Evolutionary conservation across 2,113 vertebrate genomes (phyloP).

Genomic region (Saguinus imperator): DNA sequence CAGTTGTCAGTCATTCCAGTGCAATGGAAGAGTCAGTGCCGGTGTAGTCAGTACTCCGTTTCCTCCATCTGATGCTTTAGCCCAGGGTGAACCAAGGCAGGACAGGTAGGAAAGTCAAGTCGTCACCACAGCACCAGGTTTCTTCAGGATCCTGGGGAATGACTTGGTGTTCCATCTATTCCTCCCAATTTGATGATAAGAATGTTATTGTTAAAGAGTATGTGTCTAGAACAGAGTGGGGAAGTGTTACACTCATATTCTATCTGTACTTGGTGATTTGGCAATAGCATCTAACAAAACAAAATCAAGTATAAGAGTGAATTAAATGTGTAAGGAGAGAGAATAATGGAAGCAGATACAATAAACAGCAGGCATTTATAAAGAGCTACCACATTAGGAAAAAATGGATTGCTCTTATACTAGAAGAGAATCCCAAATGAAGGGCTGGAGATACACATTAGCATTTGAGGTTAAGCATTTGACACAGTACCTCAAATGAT

Average conservation of each 20-base stretch:
- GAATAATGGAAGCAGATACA: constrained; percentile 28
- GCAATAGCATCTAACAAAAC: constrained; percentile 30
- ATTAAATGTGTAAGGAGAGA: constrained; percentile 47
- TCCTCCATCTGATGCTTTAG: not conserved
- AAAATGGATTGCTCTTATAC: constrained; percentile 55
- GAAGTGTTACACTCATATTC: not conserved
- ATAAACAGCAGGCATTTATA: constrained; percentile 58
- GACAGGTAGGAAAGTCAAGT: not conserved
- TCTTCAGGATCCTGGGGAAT: not conserved
- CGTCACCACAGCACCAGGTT: not conserved
- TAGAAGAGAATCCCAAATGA: constrained; percentile 63
- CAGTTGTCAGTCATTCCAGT: not conserved
- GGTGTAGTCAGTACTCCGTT: not conserved
- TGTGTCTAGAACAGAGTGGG: not conserved
- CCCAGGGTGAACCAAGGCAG: not conserved
- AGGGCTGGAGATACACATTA: constrained; percentile 16
- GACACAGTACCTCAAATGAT: not conserved
- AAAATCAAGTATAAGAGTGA: constrained; percentile 50
- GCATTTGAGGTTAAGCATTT: constrained; percentile 35
- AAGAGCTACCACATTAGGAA: constrained; percentile 17
- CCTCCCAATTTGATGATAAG: not conserved
- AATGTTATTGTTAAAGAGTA: constrained; percentile 27
- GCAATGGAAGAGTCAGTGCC: not conserved
- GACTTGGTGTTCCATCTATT: not conserved
- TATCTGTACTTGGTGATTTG: constrained; percentile 41